A percentile compares a stretch with the other conserved stretches of the same genome.
phyloP scores from a whole-genome alignment of 2,797 vertebrate genomes.

The Cuculus canorus region DNA sequence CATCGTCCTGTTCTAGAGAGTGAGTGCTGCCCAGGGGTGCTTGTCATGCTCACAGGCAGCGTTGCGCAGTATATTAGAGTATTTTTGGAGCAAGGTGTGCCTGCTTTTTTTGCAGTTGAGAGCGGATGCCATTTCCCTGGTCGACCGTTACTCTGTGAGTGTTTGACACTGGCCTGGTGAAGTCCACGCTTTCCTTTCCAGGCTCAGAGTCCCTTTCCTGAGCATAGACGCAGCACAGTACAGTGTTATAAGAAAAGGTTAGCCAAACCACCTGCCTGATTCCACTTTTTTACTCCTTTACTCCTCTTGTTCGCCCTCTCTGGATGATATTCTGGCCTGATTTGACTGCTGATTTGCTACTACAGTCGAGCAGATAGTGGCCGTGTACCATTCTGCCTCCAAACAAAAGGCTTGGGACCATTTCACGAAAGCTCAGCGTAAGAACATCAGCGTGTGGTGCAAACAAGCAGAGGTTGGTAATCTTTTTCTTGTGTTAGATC shows the following conservation, averaged over 20 bases:
- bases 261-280: constrained; percentile 84
- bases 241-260: constrained; percentile 62
- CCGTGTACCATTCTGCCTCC: constrained; percentile 98
- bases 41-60: neutral
- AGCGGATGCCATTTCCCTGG: neutral
- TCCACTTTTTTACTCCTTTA: constrained; percentile 90
- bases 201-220: neutral
- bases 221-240: constrained; percentile 10
- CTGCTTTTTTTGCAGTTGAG: neutral
- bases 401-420: constrained; percentile 99
- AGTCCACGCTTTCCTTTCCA: neutral
- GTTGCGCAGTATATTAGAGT: rapidly evolving
- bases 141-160: rapidly evolving
- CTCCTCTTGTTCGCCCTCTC: constrained; percentile 80
- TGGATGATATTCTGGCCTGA: constrained; percentile 73
- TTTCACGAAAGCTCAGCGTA: constrained; percentile 99
- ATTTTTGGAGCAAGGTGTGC: neutral
- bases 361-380: constrained; percentile 99
- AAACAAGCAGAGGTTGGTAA: constrained; percentile 98
- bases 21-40: neutral
- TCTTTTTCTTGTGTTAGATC: constrained; percentile 64
- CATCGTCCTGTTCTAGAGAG: neutral
- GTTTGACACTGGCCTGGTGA: neutral
- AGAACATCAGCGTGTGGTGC: constrained; percentile 99
- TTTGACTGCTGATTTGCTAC: constrained; percentile 74